A percentile compares a stretch with the other conserved stretches of the same genome.
These are phyloP conservation scores for Oreonectes daqikongensis DNA, from an alignment of 2,797 vertebrate species.

Conservation along the genomic window DNA sequence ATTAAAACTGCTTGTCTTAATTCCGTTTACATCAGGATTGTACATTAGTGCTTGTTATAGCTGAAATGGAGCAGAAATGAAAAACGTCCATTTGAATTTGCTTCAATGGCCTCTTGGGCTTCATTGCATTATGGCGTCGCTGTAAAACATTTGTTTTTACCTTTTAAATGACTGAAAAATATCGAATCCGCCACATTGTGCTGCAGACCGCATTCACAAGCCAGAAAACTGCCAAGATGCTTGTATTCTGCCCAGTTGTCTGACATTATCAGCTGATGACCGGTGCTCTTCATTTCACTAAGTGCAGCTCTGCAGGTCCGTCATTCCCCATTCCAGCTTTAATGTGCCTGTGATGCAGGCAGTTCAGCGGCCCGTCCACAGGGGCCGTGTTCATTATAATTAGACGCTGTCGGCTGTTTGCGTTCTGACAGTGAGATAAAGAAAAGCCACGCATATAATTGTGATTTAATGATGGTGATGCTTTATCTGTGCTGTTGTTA, in stretches of 20 bases:
- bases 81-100: slow-evolving; percentile 3
- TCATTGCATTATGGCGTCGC: neutral
- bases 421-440: slow-evolving; percentile 21
- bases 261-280: slow-evolving; percentile 9
- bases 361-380: slow-evolving; percentile 16
- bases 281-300: slow-evolving; percentile 12
- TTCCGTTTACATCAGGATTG: neutral
- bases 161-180: slow-evolving; percentile 14
- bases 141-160: neutral
- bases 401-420: neutral
- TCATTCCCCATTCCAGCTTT: slow-evolving; percentile 27
- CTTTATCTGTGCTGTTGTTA: neutral
- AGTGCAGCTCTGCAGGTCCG: slow-evolving; percentile 34
- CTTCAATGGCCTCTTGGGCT: slow-evolving; percentile 2
- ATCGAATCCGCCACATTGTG: neutral
- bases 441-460: neutral
- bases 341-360: slow-evolving; percentile 32
- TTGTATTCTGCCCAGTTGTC: slow-evolving; percentile 20
- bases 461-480: neutral
- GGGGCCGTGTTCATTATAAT: slow-evolving; percentile 5
- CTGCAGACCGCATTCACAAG: neutral
- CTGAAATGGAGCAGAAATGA: slow-evolving; percentile 18
- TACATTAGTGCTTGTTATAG: slow-evolving; percentile 5
- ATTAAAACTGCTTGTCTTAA: slow-evolving; percentile 26
- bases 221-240: neutral